Conservation (phyloP, 2,888 invertebrate genomes). For the Mesorhabditis belari region DNA sequence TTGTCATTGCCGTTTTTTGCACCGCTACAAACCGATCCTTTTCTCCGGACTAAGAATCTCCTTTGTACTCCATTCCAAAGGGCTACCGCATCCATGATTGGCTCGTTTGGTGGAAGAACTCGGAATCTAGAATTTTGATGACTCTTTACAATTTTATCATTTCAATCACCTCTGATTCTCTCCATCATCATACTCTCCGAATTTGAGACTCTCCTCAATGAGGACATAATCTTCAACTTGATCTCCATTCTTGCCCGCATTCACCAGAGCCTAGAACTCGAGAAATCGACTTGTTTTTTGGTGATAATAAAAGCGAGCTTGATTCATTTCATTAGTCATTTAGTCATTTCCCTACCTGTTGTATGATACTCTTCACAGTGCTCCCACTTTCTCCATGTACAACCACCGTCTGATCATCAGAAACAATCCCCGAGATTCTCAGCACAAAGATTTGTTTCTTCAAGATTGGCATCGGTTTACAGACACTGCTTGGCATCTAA, state of each 20-base stretch:
- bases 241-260: conserved; percentile 69
- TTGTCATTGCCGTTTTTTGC: no score
- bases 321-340: no score
- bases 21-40: conserved; percentile 65
- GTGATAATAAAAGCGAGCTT: background rate
- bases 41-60: conserved; percentile 73
- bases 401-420: conserved; percentile 79
- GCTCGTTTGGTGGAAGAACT: conserved; percentile 62
- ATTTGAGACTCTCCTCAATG: conserved; percentile 67
- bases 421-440: conserved; percentile 74
- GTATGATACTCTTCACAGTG: conserved; percentile 75
- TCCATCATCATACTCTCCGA: conserved; percentile 10
- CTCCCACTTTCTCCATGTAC: conserved; percentile 75
- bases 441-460: conserved; percentile 81
- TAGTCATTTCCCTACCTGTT: conserved; percentile 33
- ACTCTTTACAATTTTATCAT: no score
- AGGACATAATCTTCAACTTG: conserved; percentile 76
- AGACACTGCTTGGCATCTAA: background rate
- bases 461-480: conserved; percentile 52
- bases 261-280: conserved; percentile 66
- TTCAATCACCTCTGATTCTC: background rate
- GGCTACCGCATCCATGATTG: conserved; percentile 76
- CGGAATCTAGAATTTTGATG: conserved; percentile 3
- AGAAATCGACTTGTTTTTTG: conserved; percentile 3
- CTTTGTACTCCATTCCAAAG: conserved; percentile 75